Evolutionary conservation across 92 coral and sea anemone species (phyloP), one percentile per base, ranked within the genome.

Genomic region (Phenganax marumi): DNA sequence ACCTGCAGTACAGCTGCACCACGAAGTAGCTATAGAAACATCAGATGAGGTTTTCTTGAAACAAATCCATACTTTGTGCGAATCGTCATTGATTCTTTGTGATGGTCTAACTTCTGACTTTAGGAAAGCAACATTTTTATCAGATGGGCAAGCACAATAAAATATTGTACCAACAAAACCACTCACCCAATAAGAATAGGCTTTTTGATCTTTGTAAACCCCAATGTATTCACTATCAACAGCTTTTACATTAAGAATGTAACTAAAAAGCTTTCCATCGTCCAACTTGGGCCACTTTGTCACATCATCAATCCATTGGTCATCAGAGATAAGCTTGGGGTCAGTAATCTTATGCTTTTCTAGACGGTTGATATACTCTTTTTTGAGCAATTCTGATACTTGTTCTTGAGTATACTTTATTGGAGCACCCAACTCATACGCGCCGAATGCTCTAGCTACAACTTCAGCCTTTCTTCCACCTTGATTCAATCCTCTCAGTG

Each of bases 1-100:
- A 17, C 88, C 90, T 49, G 92, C 92, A 33, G 86, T 90, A 52
- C 91, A 90, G 53, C 89, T 88, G 64, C 93, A 90, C 89, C 90
- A 90, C 14, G 89, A 90, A 52, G 87, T 88, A 10, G 87, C 77
- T 48, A 90, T 80, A 65, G n/a, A 85, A 58, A 57, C 56, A 10
- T 87, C 86, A 70, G 65, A 75, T 61, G 56, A 80, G 18, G 57
- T 33, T 55, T 79, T 86, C 80, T 85, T 79, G 22, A 74, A 47
- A 80, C 86, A 85, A 10, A 89, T 56, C 90, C 92, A 89, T 25
- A 89, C 92, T 65, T 82, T 58, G 57, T 82, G 89, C 39, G 87
- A 85, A 84, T 89, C 92, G 76, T 89, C 87, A 55, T 76, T 57
- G 14, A 81, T 12, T 77, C 83, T 81, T 46, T 89, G 88, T 8